Evolutionary conservation across 2,797 vertebrate genomes (phyloP).

Genomic region (Moxostoma hubbsi): DNA sequence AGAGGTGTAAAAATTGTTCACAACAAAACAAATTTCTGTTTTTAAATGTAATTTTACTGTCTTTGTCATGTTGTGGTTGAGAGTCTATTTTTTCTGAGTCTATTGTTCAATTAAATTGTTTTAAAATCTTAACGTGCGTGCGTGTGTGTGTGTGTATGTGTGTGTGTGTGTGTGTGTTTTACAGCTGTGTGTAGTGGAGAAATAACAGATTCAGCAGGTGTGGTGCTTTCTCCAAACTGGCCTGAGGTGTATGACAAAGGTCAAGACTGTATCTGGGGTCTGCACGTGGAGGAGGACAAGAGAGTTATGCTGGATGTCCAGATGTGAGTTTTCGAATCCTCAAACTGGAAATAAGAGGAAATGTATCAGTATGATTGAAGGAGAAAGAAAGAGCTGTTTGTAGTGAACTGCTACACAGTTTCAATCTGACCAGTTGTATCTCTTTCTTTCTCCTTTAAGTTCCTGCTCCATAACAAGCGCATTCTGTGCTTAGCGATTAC

Average conservation of each 20-base stretch:
- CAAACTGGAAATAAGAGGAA: background rate
- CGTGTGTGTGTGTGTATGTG: no score
- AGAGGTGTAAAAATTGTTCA: no score
- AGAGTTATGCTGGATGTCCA: conserved; percentile 93
- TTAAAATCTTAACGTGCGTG: background rate
- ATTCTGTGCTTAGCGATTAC: background rate
- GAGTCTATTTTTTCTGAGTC: no score
- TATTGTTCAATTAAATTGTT: no score
- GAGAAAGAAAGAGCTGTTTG: background rate
- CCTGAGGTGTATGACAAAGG: conserved; percentile 95
- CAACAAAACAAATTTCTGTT: no score
- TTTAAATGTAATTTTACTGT: no score
- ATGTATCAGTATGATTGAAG: background rate
- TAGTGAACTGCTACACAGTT: background rate
- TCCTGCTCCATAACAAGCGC: background rate
- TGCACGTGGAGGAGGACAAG: conserved; percentile 97
- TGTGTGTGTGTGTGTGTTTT: background rate
- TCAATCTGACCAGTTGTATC: background rate
- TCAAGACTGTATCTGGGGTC: conserved; percentile 99
- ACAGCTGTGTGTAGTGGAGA: conserved; percentile 96
- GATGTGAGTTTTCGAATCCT: conserved; percentile 82
- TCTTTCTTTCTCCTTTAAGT: background rate
- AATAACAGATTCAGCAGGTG: conserved; percentile 90
- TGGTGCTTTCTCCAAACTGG: conserved; percentile 98
- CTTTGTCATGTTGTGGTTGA: no score